Evolutionary conservation across 2,113 vertebrate genomes (phyloP), one percentile per base, ranked within the genome.

Genomic region (Tinamus guttatus): DNA sequence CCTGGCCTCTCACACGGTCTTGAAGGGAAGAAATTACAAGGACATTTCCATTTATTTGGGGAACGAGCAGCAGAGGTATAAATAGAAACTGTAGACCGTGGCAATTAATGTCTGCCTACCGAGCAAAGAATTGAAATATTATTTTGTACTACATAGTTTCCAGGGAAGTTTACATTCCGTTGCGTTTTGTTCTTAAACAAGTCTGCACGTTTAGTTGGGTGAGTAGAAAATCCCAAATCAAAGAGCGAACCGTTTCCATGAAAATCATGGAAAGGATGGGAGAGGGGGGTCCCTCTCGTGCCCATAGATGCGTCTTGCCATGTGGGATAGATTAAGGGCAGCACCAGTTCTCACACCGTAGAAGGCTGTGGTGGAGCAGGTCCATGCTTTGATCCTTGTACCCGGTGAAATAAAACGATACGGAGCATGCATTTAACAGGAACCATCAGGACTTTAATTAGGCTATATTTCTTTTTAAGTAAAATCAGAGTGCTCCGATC

Each of bases 21-120:
- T 2, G 2, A 16, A 34, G 68, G 43, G 30, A 70, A 71, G 85
- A 2, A 73, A 32, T 58, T 11, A 60, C 70, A 80, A 87, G 83
- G 79, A 69, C 87, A 8, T 78, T 65, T 59, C 79, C 81, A 81
- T 88, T 76, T 80, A 74, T 62, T 77, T 70, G 81, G 74, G 83
- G 78, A 91, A 52, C 2, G 9, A 77, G 68, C 73, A 27, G 75
- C 80, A 83, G 85, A 89, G 81, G 79, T 82, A 87, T 82, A 85
- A 95, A 94, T 88, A 90, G 86, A 73, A 92, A 62, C 62, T 22
- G 84, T 63, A 64, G 36, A 54, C 79, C 19, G 13, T 24, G 54
- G 77, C 81, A 70, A 45, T 92, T 85, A 80, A 24, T 7, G 87
- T 54, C 81, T 60, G 62, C 63, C 6, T 9, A 18, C 52, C 9